Evolutionary conservation across 1,140 invertebrate species (phyloP).

Genomic region (Caenorhabditis latens): DNA sequence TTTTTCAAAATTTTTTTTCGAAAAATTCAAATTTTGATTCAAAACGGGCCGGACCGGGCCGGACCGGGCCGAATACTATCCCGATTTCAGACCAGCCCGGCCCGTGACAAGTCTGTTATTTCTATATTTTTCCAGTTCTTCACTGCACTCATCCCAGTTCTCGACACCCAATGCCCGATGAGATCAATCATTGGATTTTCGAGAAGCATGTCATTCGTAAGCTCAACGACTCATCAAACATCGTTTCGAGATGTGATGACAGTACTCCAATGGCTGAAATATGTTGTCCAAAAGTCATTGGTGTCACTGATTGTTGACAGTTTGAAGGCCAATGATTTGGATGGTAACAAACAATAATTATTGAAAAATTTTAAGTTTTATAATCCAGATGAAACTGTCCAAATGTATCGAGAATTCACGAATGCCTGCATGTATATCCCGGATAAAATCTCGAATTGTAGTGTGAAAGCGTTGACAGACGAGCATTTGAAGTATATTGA

Average conservation of each 20-base stretch:
- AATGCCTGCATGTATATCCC: background rate
- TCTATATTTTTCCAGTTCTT: background rate
- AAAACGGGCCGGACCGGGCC: too few relatives aligned
- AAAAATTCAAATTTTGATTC: too few relatives aligned
- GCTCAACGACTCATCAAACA: too few relatives aligned
- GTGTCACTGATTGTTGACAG: background rate
- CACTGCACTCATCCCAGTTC: background rate
- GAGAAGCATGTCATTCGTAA: background rate
- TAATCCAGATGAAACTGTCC: background rate
- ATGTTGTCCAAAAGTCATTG: background rate
- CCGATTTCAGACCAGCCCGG: too few relatives aligned
- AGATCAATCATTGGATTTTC: slow-evolving; percentile 9
- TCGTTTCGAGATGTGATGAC: slow-evolving; percentile 37
- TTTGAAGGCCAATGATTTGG: background rate
- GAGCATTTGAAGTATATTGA: slow-evolving; percentile 20
- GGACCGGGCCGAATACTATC: too few relatives aligned
- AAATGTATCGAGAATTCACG: background rate
- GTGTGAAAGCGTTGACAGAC: background rate
- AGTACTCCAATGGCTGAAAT: slow-evolving; percentile 1
- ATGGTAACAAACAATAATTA: background rate
- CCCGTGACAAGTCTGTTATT: too few relatives aligned
- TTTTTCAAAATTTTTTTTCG: too few relatives aligned
- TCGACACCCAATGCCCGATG: background rate
- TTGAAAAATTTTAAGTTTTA: too few relatives aligned
- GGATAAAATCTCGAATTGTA: slow-evolving; percentile 28